Evolutionary conservation across 2,888 invertebrate species (phyloP).

Genomic region (Campoletis raptor): DNA sequence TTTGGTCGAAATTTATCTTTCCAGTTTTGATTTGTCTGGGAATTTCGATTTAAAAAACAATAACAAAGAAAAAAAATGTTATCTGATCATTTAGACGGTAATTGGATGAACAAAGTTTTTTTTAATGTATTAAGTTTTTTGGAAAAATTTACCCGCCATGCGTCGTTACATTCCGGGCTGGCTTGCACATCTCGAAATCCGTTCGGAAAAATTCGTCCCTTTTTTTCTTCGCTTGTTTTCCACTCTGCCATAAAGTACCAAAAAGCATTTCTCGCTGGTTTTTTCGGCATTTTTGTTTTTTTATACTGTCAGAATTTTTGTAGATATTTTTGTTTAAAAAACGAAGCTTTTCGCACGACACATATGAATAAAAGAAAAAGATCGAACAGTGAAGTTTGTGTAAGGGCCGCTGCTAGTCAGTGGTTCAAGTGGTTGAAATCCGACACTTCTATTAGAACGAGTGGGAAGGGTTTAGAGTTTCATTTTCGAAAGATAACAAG

Average conservation of each 20-base stretch:
- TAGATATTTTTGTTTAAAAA: neutral
- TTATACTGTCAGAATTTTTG: neutral
- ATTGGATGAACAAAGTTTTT: neutral
- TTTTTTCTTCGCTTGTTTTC: constrained; percentile 73
- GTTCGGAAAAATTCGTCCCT: constrained; percentile 74
- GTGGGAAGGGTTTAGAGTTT: constrained; percentile 13
- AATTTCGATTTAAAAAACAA: neutral
- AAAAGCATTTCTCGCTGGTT: constrained; percentile 78
- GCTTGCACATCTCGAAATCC: constrained; percentile 77
- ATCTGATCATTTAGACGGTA: neutral
- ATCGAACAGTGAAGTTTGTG: neutral
- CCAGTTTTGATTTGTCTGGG: neutral
- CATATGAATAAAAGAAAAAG: neutral
- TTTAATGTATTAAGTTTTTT: neutral
- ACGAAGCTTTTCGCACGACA: neutral
- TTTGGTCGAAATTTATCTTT: too few relatives aligned
- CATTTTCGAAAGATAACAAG: constrained; percentile 7
- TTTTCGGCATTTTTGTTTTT: constrained; percentile 73
- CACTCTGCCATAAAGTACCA: constrained; percentile 82
- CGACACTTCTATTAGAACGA: neutral
- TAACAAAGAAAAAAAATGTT: neutral
- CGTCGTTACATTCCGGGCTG: constrained; percentile 72
- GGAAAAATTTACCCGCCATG: constrained; percentile 78
- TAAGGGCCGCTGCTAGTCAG: neutral
- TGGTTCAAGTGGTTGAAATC: neutral